phyloP scores from a whole-genome alignment of 1,140 invertebrate species.

The Lordiphosa clarofinis region DNA sequence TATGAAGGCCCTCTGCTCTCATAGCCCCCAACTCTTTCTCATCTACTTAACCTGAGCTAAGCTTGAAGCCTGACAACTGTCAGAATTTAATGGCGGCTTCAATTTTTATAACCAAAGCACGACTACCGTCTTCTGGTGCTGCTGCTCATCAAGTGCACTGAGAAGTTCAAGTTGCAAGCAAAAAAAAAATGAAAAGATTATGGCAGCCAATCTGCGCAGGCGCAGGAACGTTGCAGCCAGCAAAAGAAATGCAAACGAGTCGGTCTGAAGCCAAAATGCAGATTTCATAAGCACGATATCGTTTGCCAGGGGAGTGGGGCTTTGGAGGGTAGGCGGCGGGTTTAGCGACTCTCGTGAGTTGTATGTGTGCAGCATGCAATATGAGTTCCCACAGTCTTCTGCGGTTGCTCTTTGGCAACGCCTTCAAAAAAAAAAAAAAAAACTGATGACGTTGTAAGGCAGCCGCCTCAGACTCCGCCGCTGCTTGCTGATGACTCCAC shows the following conservation, averaged over 20 bases:
- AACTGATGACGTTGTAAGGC: slow-evolving; percentile 75
- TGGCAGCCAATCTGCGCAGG: slow-evolving; percentile 59
- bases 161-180: slow-evolving; percentile 41
- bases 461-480: slow-evolving; percentile 24
- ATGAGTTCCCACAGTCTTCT: slow-evolving; percentile 71
- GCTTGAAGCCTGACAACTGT: slow-evolving; percentile 65
- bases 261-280: slow-evolving; percentile 49
- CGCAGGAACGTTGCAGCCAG: slow-evolving; percentile 8
- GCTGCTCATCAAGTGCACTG: slow-evolving; percentile 47
- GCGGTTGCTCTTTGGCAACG: slow-evolving; percentile 72
- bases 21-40: slow-evolving; percentile 29
- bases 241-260: slow-evolving; percentile 68
- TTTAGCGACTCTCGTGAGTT: slow-evolving; percentile 21
- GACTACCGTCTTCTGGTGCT: slow-evolving; percentile 59
- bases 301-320: slow-evolving; percentile 1
- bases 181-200: slow-evolving; percentile 52
- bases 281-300: slow-evolving; percentile 72
- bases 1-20: too few species aligned
- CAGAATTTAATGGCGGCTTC: slow-evolving; percentile 78
- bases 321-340: background rate
- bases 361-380: slow-evolving; percentile 71
- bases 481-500: slow-evolving; percentile 7
- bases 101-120: slow-evolving; percentile 78
- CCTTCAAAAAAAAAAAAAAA: slow-evolving; percentile 43
- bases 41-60: slow-evolving; percentile 17